These are phyloP conservation scores for Atlantisia rogersi DNA, from an alignment of 2,113 vertebrate species.

Conservation along the genomic window DNA sequence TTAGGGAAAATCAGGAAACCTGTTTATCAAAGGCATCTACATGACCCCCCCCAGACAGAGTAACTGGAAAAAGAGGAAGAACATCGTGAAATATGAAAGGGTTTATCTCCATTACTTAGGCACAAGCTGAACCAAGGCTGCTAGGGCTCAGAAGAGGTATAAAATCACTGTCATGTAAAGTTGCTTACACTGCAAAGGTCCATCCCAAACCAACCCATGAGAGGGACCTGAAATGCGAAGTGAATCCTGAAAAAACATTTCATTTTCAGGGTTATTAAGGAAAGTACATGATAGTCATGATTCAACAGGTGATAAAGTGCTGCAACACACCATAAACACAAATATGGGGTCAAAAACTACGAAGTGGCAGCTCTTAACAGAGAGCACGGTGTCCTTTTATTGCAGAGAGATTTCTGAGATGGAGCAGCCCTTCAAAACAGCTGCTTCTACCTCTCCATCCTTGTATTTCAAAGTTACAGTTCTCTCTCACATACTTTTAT, in stretches of 20 bases:
- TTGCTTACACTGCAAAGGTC: neutral
- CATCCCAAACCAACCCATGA: neutral
- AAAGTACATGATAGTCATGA: fast-evolving
- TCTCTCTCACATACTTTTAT: neutral
- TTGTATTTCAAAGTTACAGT: neutral
- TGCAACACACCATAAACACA: neutral
- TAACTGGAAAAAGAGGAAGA: neutral
- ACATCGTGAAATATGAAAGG: neutral
- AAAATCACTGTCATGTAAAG: neutral
- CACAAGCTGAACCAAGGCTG: neutral
- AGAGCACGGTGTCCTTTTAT: neutral
- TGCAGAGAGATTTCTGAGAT: neutral
- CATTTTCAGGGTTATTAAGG: neutral
- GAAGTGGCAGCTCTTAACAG: neutral
- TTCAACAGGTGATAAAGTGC: neutral
- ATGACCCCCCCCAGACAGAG: neutral
- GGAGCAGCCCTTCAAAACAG: neutral
- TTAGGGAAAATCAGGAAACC: neutral
- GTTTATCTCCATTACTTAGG: neutral
- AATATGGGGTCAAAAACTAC: neutral
- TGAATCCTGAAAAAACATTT: neutral
- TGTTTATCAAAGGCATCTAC: neutral
- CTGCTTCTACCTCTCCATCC: neutral
- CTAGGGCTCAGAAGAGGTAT: neutral
- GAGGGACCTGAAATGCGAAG: neutral